These are phyloP conservation scores for Drosophila insularis DNA, from an alignment of 1,140 invertebrate genomes.

Conservation along the genomic window DNA sequence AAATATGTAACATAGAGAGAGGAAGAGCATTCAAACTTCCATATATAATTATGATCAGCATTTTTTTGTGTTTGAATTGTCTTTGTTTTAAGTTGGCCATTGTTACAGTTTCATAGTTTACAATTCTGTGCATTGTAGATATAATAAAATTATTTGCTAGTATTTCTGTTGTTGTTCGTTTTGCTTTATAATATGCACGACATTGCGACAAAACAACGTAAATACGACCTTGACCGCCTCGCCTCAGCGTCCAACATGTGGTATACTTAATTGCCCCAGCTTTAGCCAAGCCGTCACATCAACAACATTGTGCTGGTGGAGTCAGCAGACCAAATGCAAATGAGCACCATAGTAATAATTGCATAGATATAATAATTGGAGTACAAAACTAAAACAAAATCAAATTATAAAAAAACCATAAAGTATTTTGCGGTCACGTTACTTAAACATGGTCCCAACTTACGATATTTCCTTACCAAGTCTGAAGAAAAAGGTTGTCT, in stretches of 20 bases:
- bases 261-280: slow-evolving; percentile 69
- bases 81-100: slow-evolving; percentile 35
- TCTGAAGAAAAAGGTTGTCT: neutral
- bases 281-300: slow-evolving; percentile 14
- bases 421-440: slow-evolving; percentile 34
- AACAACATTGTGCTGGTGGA: slow-evolving; percentile 27
- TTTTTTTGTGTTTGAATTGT: neutral
- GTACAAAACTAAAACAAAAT: slow-evolving; percentile 50
- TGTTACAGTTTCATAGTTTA: slow-evolving; percentile 59
- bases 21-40: neutral
- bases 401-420: slow-evolving; percentile 50
- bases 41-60: neutral
- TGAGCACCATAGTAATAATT: slow-evolving; percentile 24
- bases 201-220: slow-evolving; percentile 56
- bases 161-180: slow-evolving; percentile 1
- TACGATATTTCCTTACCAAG: neutral
- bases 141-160: slow-evolving; percentile 20
- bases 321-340: slow-evolving; percentile 32
- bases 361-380: slow-evolving; percentile 45
- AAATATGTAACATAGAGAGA: neutral
- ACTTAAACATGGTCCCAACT: slow-evolving; percentile 17
- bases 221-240: slow-evolving; percentile 66
- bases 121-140: slow-evolving; percentile 25
- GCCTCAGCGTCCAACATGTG: slow-evolving; percentile 59
- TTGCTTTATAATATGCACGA: slow-evolving; percentile 59